Conservation (phyloP, 2,888 invertebrate genomes). For the Lamellibrachia columna region DNA sequence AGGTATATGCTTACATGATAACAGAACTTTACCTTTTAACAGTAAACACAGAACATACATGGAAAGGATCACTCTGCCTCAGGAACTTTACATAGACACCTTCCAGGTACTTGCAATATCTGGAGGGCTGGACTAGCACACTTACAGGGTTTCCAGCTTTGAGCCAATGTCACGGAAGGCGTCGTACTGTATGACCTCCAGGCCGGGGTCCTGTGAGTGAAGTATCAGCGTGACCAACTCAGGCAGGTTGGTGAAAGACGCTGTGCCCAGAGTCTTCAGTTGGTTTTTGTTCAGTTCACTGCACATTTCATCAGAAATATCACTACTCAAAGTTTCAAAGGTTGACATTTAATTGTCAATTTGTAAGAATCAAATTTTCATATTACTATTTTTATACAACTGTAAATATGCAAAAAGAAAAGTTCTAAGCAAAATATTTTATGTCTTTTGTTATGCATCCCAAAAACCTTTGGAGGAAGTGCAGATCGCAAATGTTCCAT, state of each 20-base stretch:
- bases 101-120: neutral
- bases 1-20: too few relatives aligned
- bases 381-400: too few relatives aligned
- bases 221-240: constrained; percentile 47
- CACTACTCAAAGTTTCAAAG: too few relatives aligned
- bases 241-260: constrained; percentile 47
- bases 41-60: neutral
- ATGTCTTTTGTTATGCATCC: too few relatives aligned
- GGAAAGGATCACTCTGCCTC: neutral
- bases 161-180: constrained; percentile 48
- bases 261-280: constrained; percentile 40
- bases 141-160: constrained; percentile 48
- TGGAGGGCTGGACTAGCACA: neutral
- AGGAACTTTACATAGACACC: neutral
- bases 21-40: too few relatives aligned
- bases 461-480: too few relatives aligned
- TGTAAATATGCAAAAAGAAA: too few relatives aligned
- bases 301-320: constrained; percentile 22
- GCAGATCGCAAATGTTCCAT: too few relatives aligned
- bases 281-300: constrained; percentile 51
- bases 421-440: too few relatives aligned
- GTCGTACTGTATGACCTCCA: constrained; percentile 46
- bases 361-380: too few relatives aligned
- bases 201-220: constrained; percentile 46
- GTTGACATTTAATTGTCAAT: too few relatives aligned